These are phyloP conservation scores for Distichodus sexfasciatus DNA, from an alignment of 2,797 vertebrate genomes.

Conservation along the genomic window DNA sequence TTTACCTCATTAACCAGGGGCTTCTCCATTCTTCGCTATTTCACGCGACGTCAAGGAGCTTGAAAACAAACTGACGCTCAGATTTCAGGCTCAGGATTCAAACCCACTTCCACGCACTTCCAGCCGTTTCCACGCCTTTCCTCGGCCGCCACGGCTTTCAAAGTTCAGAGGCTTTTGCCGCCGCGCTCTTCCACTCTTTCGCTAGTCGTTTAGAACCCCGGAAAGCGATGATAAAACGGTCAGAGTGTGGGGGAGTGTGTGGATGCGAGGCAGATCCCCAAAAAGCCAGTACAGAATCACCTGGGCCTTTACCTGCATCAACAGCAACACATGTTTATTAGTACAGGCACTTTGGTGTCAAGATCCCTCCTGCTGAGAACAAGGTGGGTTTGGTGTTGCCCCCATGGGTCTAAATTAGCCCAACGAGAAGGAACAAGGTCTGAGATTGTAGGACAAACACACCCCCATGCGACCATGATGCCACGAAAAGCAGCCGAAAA, in stretches of 20 bases:
- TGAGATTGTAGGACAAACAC: too few species aligned
- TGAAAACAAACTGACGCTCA: conserved; percentile 58
- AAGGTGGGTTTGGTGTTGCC: conserved; percentile 23
- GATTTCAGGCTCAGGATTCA: conserved; percentile 60
- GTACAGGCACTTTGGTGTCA: conserved; percentile 8
- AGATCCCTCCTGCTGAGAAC: conserved; percentile 26
- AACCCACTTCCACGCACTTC: not conserved
- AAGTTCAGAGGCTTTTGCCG: conserved; percentile 38
- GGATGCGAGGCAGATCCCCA: not conserved
- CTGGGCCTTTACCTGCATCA: not conserved
- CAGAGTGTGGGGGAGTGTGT: conserved; percentile 35
- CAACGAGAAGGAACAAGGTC: not conserved
- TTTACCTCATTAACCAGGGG: conserved; percentile 47
- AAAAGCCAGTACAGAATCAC: not conserved
- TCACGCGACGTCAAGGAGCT: conserved; percentile 43
- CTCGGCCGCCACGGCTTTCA: conserved; percentile 24
- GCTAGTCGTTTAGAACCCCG: conserved; percentile 9
- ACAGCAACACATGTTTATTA: conserved; percentile 27
- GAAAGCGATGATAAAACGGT: conserved; percentile 45
- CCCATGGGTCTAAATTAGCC: conserved; percentile 37
- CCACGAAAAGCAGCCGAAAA: too few species aligned
- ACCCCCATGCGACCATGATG: too few species aligned
- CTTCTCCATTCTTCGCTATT: conserved; percentile 47
- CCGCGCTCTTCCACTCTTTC: not conserved
- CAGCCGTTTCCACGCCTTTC: conserved; percentile 28